A percentile compares a stretch with the other conserved stretches of the same genome.
phyloP scores from a whole-genome alignment of 1,140 invertebrate species.

The Drosophila orena region DNA sequence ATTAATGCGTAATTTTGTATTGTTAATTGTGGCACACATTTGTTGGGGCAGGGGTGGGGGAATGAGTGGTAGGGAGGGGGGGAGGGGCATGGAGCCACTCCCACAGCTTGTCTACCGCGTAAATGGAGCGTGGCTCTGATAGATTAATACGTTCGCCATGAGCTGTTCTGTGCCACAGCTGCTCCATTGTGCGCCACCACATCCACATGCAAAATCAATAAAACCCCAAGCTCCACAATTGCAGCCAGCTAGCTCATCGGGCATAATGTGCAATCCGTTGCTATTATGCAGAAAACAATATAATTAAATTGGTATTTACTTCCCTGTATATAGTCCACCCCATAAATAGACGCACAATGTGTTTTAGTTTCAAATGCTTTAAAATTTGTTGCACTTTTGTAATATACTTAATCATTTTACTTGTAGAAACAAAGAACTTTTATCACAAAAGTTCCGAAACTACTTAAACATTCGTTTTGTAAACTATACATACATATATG shows the following conservation, averaged over 20 bases:
- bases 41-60: constrained; percentile 3
- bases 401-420: too few relatives aligned
- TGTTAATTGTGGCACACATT: constrained; percentile 75
- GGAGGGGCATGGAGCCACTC: constrained; percentile 9
- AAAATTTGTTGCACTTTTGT: too few relatives aligned
- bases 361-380: too few relatives aligned
- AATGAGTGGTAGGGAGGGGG: not conserved
- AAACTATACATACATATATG: not conserved
- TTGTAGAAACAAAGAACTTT: too few relatives aligned
- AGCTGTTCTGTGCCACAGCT: constrained; percentile 36
- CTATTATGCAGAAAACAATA: constrained; percentile 45
- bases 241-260: not conserved
- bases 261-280: constrained; percentile 3
- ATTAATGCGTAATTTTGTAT: constrained; percentile 76
- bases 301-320: constrained; percentile 42
- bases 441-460: too few relatives aligned
- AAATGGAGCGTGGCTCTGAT: constrained; percentile 78
- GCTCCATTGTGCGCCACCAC: constrained; percentile 27
- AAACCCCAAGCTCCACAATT: constrained; percentile 29
- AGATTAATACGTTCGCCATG: constrained; percentile 65
- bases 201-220: constrained; percentile 65
- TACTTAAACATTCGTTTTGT: too few relatives aligned
- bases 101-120: constrained; percentile 35
- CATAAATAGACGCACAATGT: too few relatives aligned
- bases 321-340: not conserved